phyloP scores from a whole-genome alignment of 2,113 vertebrate species.

The Laterallus jamaicensis region DNA sequence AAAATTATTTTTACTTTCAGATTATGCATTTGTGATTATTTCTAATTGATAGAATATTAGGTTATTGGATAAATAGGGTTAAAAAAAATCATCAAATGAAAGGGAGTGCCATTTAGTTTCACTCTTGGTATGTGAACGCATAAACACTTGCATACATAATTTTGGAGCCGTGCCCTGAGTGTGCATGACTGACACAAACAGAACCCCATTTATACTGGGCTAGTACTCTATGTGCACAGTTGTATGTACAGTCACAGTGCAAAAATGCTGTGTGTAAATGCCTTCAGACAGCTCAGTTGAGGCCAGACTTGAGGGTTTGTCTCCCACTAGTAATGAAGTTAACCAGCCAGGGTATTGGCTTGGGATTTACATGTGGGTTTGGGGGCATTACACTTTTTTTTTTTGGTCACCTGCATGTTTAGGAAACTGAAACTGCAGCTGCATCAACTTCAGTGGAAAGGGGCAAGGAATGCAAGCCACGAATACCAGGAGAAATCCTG shows the following conservation, averaged over 20 bases:
- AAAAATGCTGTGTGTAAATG: neutral
- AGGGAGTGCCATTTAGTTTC: neutral
- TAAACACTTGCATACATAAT: neutral
- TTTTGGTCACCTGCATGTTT: neutral
- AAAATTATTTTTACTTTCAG: neutral
- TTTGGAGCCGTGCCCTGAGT: neutral
- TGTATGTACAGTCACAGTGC: neutral
- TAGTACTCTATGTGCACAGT: neutral
- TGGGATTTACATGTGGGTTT: neutral
- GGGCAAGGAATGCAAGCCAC: constrained; percentile 52
- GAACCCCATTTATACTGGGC: neutral
- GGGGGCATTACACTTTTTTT: neutral
- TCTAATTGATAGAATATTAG: neutral
- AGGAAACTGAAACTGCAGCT: constrained; percentile 86
- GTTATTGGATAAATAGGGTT: neutral
- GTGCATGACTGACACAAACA: neutral
- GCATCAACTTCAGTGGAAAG: constrained; percentile 82
- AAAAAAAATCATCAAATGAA: neutral
- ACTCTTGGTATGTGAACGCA: neutral
- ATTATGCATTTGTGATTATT: neutral
- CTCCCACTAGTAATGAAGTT: neutral
- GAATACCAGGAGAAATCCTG: constrained; percentile 79
- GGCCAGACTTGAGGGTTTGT: neutral
- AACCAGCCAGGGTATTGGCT: neutral
- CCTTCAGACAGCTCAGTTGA: neutral